Percentiles rank a stretch among this genome's conserved stretches.
Evolutionary conservation across 1,140 invertebrate species (phyloP).

Genomic region (Atta colombica): DNA sequence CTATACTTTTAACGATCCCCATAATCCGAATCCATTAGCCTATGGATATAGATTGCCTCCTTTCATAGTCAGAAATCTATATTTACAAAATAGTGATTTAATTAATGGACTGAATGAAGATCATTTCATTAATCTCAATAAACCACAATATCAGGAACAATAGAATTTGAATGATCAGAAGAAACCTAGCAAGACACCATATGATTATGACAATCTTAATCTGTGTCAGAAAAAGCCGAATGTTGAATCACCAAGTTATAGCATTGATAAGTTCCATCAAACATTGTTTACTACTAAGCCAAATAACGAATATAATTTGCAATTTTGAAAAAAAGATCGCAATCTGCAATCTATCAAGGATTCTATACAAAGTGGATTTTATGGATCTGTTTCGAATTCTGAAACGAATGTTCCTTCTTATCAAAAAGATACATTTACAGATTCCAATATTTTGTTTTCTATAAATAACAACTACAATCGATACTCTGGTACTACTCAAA

Average conservation of each 20-base stretch:
- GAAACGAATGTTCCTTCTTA: constrained; percentile 1
- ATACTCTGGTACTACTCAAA: background rate
- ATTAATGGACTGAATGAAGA: background rate
- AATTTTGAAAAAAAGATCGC: constrained; percentile 17
- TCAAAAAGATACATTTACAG: background rate
- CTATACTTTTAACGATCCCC: constrained; percentile 78
- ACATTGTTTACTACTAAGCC: constrained; percentile 1
- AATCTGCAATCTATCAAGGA: background rate
- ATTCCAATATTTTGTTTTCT: background rate
- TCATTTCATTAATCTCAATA: constrained; percentile 25
- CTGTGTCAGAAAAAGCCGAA: constrained; percentile 2
- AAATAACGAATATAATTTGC: constrained; percentile 36
- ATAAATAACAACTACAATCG: constrained; percentile 1
- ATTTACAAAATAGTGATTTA: constrained; percentile 27
- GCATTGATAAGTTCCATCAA: background rate
- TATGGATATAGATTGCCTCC: constrained; percentile 72
- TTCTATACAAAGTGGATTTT: background rate
- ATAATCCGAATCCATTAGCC: constrained; percentile 81
- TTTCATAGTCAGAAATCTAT: constrained; percentile 39
- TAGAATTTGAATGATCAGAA: constrained; percentile 5
- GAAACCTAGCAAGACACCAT: background rate
- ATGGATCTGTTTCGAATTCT: constrained; percentile 33
- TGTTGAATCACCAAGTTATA: constrained; percentile 10
- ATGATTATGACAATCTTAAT: background rate
- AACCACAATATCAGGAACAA: constrained; percentile 24